Percentiles rank a stretch among this genome's conserved stretches.
Conservation (phyloP, 2,888 invertebrate species). For the Trachelus stipa region DNA sequence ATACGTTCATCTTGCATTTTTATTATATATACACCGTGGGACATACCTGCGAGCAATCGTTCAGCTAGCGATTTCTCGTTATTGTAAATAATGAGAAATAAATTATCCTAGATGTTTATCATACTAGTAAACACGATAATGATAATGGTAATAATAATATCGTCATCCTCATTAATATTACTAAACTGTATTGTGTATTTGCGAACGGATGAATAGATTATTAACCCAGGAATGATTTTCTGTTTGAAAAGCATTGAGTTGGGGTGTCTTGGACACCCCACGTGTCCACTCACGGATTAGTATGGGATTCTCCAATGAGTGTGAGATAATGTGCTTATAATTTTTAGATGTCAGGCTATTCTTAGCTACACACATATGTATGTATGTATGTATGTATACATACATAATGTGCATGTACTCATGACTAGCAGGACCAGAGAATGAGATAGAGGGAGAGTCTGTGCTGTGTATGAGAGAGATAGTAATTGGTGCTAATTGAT, state of each 20-base stretch:
- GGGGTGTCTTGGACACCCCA: too few species aligned
- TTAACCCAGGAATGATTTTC: background rate
- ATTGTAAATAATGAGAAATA: background rate
- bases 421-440: background rate
- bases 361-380: background rate
- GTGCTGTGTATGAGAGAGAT: background rate
- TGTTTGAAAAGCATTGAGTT: too few species aligned
- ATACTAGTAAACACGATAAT: background rate
- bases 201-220: background rate
- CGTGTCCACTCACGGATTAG: too few species aligned
- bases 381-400: background rate
- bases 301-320: background rate
- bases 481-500: background rate
- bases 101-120: background rate
- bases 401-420: background rate
- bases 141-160: background rate
- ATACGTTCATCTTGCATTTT: background rate
- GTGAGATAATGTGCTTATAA: background rate
- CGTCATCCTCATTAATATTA: background rate
- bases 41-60: background rate
- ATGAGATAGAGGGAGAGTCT: background rate
- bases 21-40: background rate
- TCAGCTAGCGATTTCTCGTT: background rate
- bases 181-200: background rate
- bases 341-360: background rate